These are phyloP conservation scores for Chaenodraco wilsoni DNA, from an alignment of 2,797 vertebrate genomes.

Conservation along the genomic window DNA sequence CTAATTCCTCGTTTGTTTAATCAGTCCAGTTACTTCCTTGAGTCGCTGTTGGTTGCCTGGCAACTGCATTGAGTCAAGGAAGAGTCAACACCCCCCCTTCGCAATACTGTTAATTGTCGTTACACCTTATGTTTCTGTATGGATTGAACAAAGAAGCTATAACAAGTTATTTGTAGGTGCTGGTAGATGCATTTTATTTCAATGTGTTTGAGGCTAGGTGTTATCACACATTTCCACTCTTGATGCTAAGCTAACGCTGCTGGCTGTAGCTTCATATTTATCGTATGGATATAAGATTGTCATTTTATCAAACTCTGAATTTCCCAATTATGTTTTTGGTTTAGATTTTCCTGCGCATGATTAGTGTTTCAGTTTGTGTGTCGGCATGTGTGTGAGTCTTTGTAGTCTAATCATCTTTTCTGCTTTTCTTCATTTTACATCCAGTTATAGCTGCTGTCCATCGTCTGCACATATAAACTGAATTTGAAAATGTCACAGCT, in stretches of 20 bases:
- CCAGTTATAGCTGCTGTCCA: background rate
- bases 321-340: background rate
- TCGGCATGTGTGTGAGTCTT: background rate
- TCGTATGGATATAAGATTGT: no score
- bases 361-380: background rate
- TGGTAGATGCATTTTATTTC: background rate
- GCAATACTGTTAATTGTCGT: background rate
- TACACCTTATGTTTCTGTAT: background rate
- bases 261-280: no score
- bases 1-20: background rate
- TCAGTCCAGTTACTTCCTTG: background rate
- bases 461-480: constrained; percentile 11
- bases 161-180: background rate
- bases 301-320: background rate
- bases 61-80: constrained; percentile 14
- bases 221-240: background rate
- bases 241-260: no score
- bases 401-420: background rate
- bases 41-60: constrained; percentile 20
- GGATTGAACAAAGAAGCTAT: background rate
- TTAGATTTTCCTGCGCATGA: background rate
- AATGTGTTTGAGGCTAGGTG: background rate
- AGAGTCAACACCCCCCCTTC: background rate
- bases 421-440: constrained; percentile 10
- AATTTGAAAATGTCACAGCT: constrained; percentile 25